Evolutionary conservation across 2,888 invertebrate genomes (phyloP), one percentile per base, ranked within the genome.

Genomic region (Lochmaea capreae): DNA sequence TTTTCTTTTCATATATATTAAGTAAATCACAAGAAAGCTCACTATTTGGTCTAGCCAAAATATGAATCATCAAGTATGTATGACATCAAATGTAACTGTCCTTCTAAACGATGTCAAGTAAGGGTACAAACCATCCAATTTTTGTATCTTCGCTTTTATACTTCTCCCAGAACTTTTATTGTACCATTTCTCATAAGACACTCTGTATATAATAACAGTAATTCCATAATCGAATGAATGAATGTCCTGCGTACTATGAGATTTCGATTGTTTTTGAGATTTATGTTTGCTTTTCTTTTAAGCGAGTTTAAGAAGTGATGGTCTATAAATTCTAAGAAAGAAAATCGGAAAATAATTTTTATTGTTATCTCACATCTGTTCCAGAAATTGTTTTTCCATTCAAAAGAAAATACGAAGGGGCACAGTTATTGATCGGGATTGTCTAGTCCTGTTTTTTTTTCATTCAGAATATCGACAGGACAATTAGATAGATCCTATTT

Each of bases 351-450:
- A 70, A 65, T 63, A 70, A 63, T 70, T 65, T 70, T 70, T 70
- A 70, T 70, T 70, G 65, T 70, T 54, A 63, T 63, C 57, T 65
- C 63, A 65, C 70, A 65, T 63, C 63, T 63, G 65, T 42, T 70
- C 65, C 65, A 54, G 42, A 70, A 65, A 70, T 70, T 70, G 70
- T 70, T 70, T 70, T 70, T 42, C 63, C 54, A 70, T 70, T 70
- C 54, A 43, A 70, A 54, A 46, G 70, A 65, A 65, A 65, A 54
- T 33, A 43, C 49, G 46, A 26, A 57, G 57, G 63, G 63, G 57
- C 57, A 70, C 63, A 70, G n/a, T n/a, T n/a, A 52, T 70, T 33
- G 63, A 54, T 18, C n/a, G 43, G 69, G 18, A 22, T 33, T 62
- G 22, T 61, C 33, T 61, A 42, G 61, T 9, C 61, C 61, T 9